A percentile compares a stretch with the other conserved stretches of the same genome.
Conservation (phyloP, 1,140 invertebrate species). For the Euura lappo region DNA sequence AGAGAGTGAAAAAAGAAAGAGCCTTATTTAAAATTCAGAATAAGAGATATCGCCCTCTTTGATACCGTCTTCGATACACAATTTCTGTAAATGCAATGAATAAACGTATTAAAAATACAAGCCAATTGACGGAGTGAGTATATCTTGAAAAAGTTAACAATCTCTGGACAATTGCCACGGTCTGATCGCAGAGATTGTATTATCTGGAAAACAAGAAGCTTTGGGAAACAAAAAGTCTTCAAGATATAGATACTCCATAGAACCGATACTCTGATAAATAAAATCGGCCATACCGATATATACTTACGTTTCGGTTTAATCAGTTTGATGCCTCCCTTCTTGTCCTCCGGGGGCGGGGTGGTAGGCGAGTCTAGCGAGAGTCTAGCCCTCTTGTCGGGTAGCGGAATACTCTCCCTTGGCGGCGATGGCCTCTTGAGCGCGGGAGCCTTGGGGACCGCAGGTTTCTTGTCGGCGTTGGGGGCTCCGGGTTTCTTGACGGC, state of each 20-base stretch:
- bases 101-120: too few relatives aligned
- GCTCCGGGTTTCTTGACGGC: constrained; percentile 52
- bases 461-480: constrained; percentile 64
- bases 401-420: constrained; percentile 57
- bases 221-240: background rate
- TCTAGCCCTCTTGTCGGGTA: constrained; percentile 80
- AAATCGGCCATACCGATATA: constrained; percentile 25
- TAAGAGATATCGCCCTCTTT: too few relatives aligned
- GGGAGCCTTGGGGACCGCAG: constrained; percentile 60
- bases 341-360: constrained; percentile 54
- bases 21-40: too few relatives aligned
- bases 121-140: too few relatives aligned
- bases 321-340: constrained; percentile 82
- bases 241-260: too few relatives aligned
- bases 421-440: constrained; percentile 70
- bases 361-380: constrained; percentile 56
- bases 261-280: background rate
- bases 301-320: constrained; percentile 92
- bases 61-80: background rate
- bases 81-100: background rate
- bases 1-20: too few relatives aligned
- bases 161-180: background rate
- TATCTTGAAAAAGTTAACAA: constrained; percentile 6
- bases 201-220: constrained; percentile 1
- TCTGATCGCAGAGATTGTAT: background rate